These are phyloP conservation scores for Vulpes vulpes DNA, from an alignment of 2,113 vertebrate genomes.

Conservation along the genomic window DNA sequence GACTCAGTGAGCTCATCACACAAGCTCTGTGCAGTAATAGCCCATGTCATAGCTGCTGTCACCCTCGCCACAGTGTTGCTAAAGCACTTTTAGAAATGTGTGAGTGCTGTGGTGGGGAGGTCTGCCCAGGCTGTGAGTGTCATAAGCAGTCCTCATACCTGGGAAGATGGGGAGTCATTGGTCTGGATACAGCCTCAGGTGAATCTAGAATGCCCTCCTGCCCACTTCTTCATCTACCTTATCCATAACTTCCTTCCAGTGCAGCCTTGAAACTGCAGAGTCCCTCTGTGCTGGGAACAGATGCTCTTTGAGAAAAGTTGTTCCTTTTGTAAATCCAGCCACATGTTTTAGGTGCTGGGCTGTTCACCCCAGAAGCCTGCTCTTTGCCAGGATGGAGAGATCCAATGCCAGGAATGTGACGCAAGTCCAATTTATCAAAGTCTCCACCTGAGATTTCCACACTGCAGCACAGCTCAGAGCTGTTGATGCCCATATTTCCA, in stretches of 20 bases:
- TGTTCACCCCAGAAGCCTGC: background rate
- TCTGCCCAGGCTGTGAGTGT: background rate
- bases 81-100: background rate
- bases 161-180: background rate
- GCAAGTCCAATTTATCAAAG: background rate
- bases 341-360: background rate
- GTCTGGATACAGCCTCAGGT: background rate
- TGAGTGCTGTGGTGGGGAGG: too few species aligned
- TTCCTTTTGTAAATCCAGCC: background rate
- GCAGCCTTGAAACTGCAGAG: background rate
- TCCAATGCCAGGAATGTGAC: background rate
- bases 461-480: background rate
- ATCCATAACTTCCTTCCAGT: too few species aligned
- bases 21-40: background rate
- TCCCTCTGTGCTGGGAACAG: background rate
- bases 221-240: background rate
- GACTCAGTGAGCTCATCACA: background rate
- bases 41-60: background rate
- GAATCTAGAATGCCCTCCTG: background rate
- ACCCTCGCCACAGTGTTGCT: background rate
- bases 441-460: background rate
- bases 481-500: background rate
- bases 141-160: background rate
- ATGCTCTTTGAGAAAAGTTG: accelerated
- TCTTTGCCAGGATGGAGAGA: background rate